phyloP scores from a whole-genome alignment of 2,888 invertebrate species.

The Aleiodes testaceus region DNA sequence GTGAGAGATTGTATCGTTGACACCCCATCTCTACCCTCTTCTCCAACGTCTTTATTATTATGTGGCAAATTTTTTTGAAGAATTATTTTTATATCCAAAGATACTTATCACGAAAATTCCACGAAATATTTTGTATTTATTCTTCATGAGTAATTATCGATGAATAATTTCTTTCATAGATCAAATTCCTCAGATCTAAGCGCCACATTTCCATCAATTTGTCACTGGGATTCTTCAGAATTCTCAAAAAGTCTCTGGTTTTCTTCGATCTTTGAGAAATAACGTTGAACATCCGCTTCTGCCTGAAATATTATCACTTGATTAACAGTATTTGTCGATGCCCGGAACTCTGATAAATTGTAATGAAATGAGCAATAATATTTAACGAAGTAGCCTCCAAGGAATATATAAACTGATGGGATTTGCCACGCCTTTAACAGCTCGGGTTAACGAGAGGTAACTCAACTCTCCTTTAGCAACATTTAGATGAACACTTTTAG shows the following conservation, averaged over 20 bases:
- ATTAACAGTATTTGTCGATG: background rate
- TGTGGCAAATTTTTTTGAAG: background rate
- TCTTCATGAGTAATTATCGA: background rate
- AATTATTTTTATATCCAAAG: too few relatives aligned
- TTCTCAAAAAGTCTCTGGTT: background rate
- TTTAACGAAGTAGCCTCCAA: constrained; percentile 9
- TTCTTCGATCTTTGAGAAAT: background rate
- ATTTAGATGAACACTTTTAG: background rate
- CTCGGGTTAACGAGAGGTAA: constrained; percentile 1
- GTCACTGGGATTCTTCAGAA: background rate
- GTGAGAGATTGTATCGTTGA: constrained; percentile 26
- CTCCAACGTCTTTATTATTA: constrained; percentile 4
- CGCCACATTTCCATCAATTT: background rate
- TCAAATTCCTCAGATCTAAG: background rate
- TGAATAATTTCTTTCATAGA: background rate
- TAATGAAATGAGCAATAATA: constrained; percentile 16
- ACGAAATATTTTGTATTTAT: too few relatives aligned
- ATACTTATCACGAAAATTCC: too few relatives aligned
- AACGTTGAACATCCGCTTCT: constrained; percentile 1
- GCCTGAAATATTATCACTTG: constrained; percentile 19
- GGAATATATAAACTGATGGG: too few relatives aligned
- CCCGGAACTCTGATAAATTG: constrained; percentile 1
- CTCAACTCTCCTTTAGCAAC: background rate
- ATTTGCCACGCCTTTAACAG: constrained; percentile 6
- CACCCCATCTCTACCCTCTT: constrained; percentile 3